Base-by-base conservation (phyloP, 2,888 invertebrate genomes). In the Machimus rusticus region DNA sequence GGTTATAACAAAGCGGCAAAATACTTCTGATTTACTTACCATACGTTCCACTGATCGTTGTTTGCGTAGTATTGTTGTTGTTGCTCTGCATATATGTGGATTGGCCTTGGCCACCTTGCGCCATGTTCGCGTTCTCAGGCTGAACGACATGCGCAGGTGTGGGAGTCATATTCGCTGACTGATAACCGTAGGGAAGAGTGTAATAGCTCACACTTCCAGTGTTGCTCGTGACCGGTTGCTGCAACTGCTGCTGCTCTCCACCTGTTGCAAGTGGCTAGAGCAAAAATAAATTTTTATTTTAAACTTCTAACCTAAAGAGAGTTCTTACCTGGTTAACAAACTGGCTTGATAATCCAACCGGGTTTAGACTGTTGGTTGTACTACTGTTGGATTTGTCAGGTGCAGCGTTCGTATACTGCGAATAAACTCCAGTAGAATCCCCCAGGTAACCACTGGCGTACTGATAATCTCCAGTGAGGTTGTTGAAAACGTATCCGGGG, bases 391-490 rank as follows among this genome's bases (percentile, higher is more conserved):
- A 86, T 74, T 89, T 89, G 74, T 90, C 88, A 16, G 74, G 90
- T 85, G 89, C 89, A 81, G 90, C 89, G 2, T 88, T 90, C 6
- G 92, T 92, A 86, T 90, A 92, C 89, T 89, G 88, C 34, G 88
- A 79, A 85, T 78, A 87, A 14, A 66, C 74, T 46, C 37, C 39
- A 91, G 5, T 90, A 90, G 2, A 90, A 89, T 1, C 93, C 91
- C 37, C 90, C 89, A 95, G 94, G 87, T 95, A 95, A 0, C 95
- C 95, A 85, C 95, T 95, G 89, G 92, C 94, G 89, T 95, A 95
- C 14, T 95, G 94, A 89, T 94, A 95, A 76, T 90, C 91, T 0
- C 95, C 95, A 0, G 94, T 94, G 0, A 93, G 90, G 0, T 93
- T 89, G 90, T 95, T 95, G 89, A 91, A 95, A 8, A 93, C 93